Evolutionary conservation across 2,888 invertebrate species (phyloP).

Genomic region (Marronus borbonicus): DNA sequence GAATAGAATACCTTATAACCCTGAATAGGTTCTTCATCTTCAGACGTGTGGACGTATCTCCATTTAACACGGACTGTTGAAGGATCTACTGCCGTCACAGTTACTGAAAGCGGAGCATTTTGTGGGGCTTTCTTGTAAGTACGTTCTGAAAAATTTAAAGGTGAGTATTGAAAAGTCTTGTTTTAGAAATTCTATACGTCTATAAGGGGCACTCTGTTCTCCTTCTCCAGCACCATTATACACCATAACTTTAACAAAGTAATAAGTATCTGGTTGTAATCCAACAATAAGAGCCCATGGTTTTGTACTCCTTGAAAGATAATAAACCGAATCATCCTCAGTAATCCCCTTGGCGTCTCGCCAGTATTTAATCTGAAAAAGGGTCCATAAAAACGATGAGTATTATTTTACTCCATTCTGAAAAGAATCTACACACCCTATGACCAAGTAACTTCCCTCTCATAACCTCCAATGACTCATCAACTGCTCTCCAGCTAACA

Average conservation of each 20-base stretch:
- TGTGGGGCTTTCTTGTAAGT: constrained; percentile 94
- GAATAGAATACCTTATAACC: constrained; percentile 87
- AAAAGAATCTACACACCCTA: constrained; percentile 73
- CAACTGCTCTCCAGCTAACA: constrained; percentile 92
- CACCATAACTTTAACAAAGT: constrained; percentile 94
- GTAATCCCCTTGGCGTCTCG: constrained; percentile 76
- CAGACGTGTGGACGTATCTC: constrained; percentile 93
- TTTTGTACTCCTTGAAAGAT: constrained; percentile 86
- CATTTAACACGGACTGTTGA: constrained; percentile 91
- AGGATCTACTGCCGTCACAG: constrained; percentile 87
- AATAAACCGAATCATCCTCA: constrained; percentile 87
- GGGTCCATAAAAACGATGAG: too few relatives aligned
- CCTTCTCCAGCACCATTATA: constrained; percentile 97
- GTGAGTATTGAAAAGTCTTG: constrained; percentile 5
- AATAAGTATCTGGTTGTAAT: constrained; percentile 92
- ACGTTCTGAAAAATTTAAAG: constrained; percentile 74
- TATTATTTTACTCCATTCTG: background rate
- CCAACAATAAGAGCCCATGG: constrained; percentile 95
- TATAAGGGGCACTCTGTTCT: constrained; percentile 91
- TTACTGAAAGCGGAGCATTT: constrained; percentile 94
- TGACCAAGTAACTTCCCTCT: constrained; percentile 94
- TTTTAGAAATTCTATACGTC: constrained; percentile 70
- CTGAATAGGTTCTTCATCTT: constrained; percentile 93
- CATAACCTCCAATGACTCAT: constrained; percentile 86
- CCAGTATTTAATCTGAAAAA: constrained; percentile 89